Percentiles rank a stretch among this genome's conserved stretches.
phyloP scores from a whole-genome alignment of 2,888 invertebrate species.

The Heliconius aoede region DNA sequence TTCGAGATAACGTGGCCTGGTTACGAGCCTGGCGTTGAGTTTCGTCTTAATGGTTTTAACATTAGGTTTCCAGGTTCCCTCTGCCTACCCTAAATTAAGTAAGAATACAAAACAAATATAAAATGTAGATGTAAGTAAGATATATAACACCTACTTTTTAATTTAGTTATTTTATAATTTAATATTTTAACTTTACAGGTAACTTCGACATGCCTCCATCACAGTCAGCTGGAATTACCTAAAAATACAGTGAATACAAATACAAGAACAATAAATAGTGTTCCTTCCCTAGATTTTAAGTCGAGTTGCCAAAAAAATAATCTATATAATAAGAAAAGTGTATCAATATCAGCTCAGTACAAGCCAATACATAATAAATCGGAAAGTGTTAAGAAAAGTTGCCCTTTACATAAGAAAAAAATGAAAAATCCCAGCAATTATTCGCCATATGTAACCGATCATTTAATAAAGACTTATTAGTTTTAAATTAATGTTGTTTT shows the following conservation, averaged over 20 bases:
- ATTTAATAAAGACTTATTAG: slow-evolving; percentile 79
- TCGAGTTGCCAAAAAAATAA: slow-evolving; percentile 64
- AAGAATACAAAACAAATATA: too few species aligned
- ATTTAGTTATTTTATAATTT: not conserved
- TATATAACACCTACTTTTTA: too few species aligned
- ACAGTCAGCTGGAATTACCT: slow-evolving; percentile 73
- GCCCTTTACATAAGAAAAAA: slow-evolving; percentile 71
- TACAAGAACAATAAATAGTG: slow-evolving; percentile 46
- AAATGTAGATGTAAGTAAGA: too few species aligned
- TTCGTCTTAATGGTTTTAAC: too few species aligned
- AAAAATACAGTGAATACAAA: slow-evolving; percentile 48
- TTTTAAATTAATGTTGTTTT: slow-evolving; percentile 31
- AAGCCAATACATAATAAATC: slow-evolving; percentile 77
- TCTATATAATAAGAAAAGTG: slow-evolving; percentile 62
- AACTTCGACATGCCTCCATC: slow-evolving; percentile 76
- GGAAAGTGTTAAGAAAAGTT: slow-evolving; percentile 72
- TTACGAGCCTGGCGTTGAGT: too few species aligned
- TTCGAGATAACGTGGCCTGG: too few species aligned
- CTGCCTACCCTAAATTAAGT: not conserved
- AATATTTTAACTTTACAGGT: slow-evolving; percentile 55
- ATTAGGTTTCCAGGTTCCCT: not conserved
- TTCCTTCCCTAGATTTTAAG: slow-evolving; percentile 43
- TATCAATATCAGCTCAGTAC: slow-evolving; percentile 69
- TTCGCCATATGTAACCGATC: slow-evolving; percentile 70
- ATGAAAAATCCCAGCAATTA: slow-evolving; percentile 66